A percentile compares a stretch with the other conserved stretches of the same genome.
These are phyloP conservation scores for Meiosimyza decipiens DNA, from an alignment of 2,888 invertebrate genomes.

Conservation along the genomic window DNA sequence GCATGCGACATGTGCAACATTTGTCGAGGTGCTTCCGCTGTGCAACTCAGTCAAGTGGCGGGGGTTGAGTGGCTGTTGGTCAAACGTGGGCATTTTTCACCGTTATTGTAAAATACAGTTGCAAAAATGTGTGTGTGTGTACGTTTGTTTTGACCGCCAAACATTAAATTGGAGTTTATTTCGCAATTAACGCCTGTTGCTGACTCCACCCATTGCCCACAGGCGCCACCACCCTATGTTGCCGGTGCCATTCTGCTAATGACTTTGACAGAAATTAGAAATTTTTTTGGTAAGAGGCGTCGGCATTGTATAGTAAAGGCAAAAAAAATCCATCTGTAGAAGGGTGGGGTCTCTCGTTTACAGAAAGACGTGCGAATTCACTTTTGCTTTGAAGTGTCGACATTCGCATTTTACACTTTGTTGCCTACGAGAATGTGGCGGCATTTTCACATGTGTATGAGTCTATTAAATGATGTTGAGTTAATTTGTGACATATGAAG, in stretches of 20 bases:
- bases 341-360: conserved; percentile 3
- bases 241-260: conserved; percentile 52
- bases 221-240: conserved; percentile 6
- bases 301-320: conserved; percentile 24
- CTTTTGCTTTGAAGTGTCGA: conserved; percentile 45
- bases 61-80: neutral
- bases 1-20: conserved; percentile 45
- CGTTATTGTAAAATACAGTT: neutral
- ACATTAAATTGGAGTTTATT: conserved; percentile 64
- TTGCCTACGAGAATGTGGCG: conserved; percentile 40
- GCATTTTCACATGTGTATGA: conserved; percentile 21
- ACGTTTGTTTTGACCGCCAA: conserved; percentile 35
- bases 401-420: conserved; percentile 50
- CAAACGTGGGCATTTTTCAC: neutral
- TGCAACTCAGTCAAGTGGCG: conserved; percentile 45
- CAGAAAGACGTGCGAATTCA: conserved; percentile 50
- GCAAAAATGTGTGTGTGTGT: conserved; percentile 4
- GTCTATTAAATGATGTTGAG: conserved; percentile 42
- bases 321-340: neutral
- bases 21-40: conserved; percentile 60
- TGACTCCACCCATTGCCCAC: conserved; percentile 41
- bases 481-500: conserved; percentile 58
- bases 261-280: conserved; percentile 56
- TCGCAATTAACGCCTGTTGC: conserved; percentile 67
- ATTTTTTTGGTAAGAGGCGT: conserved; percentile 19